Conservation (phyloP, 1,140 invertebrate genomes). For the Lordiphosa stackelbergi region DNA sequence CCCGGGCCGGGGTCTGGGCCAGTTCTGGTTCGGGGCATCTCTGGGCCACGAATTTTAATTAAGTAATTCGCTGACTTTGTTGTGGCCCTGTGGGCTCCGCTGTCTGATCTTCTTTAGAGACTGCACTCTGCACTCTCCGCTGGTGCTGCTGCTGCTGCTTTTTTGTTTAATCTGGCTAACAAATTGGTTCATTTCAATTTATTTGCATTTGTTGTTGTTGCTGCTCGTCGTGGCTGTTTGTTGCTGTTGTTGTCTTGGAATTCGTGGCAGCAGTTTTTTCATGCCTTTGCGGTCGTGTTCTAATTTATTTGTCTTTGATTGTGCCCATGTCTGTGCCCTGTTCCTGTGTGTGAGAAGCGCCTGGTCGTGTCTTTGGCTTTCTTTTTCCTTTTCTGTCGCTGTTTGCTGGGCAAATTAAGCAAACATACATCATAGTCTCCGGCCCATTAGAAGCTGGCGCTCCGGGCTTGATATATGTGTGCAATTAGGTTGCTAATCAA, state of each 20-base stretch:
- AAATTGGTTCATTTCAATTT: slow-evolving; percentile 76
- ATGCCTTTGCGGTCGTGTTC: slow-evolving; percentile 62
- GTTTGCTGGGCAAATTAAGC: slow-evolving; percentile 53
- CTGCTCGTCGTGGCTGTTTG: slow-evolving; percentile 23
- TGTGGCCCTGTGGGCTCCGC: slow-evolving; percentile 47
- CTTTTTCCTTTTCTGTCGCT: slow-evolving; percentile 16
- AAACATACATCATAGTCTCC: slow-evolving; percentile 60
- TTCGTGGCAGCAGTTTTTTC: slow-evolving; percentile 57
- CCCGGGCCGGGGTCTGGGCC: slow-evolving; percentile 6
- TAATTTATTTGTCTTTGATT: slow-evolving; percentile 76
- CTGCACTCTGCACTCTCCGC: slow-evolving; percentile 13
- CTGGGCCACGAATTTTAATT: slow-evolving; percentile 73
- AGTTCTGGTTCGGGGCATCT: slow-evolving; percentile 33
- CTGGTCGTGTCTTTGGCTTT: slow-evolving; percentile 55
- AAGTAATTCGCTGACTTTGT: slow-evolving; percentile 76
- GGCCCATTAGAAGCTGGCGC: slow-evolving; percentile 49
- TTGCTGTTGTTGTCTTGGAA: slow-evolving; percentile 19
- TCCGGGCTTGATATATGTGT: slow-evolving; percentile 55
- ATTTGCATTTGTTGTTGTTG: slow-evolving; percentile 64
- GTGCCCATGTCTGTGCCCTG: slow-evolving; percentile 54
- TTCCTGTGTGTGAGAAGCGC: slow-evolving; percentile 39
- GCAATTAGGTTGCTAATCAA: slow-evolving; percentile 67
- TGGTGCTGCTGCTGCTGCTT: slow-evolving; percentile 11
- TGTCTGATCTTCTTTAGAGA: slow-evolving; percentile 52
- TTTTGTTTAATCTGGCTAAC: slow-evolving; percentile 71